Percentiles rank a stretch among this genome's conserved stretches.
Conservation (phyloP, 2,888 invertebrate genomes). For the Dolomedes plantarius region DNA sequence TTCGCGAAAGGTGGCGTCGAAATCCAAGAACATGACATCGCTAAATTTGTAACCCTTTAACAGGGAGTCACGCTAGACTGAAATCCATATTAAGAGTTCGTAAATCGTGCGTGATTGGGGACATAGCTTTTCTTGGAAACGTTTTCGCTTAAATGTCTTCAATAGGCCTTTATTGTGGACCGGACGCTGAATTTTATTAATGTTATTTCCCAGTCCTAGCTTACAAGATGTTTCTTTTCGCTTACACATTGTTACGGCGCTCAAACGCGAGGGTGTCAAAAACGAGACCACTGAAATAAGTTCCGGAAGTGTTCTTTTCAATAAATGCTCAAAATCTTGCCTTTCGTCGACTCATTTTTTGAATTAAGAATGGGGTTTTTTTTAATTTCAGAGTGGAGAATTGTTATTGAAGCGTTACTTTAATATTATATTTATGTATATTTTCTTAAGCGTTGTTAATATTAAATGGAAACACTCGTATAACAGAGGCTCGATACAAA, state of each 20-base stretch:
- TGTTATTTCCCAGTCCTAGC: not conserved
- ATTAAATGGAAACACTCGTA: no score
- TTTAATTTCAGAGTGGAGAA: no score
- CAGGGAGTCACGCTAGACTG: not conserved
- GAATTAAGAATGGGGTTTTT: no score
- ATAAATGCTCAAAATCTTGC: no score
- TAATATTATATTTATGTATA: no score
- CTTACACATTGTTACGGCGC: not conserved
- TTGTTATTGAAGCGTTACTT: no score
- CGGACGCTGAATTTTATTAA: conserved; percentile 1
- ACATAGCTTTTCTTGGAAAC: conserved; percentile 5
- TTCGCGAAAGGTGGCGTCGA: not conserved
- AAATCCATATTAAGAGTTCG: conserved; percentile 1
- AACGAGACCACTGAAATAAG: not conserved
- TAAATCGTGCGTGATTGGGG: conserved; percentile 15
- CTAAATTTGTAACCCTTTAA: conserved; percentile 12
- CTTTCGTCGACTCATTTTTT: no score
- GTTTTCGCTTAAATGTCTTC: not conserved
- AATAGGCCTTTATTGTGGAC: not conserved
- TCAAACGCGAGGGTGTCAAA: not conserved
- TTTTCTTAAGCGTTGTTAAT: no score
- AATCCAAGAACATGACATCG: conserved; percentile 6
- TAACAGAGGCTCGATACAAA: no score
- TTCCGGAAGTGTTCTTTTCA: not conserved
- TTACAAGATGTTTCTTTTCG: not conserved